Percentiles rank a stretch among this genome's conserved stretches.
These are phyloP conservation scores for Columbina picui DNA, from an alignment of 2,113 vertebrate genomes.

Conservation along the genomic window DNA sequence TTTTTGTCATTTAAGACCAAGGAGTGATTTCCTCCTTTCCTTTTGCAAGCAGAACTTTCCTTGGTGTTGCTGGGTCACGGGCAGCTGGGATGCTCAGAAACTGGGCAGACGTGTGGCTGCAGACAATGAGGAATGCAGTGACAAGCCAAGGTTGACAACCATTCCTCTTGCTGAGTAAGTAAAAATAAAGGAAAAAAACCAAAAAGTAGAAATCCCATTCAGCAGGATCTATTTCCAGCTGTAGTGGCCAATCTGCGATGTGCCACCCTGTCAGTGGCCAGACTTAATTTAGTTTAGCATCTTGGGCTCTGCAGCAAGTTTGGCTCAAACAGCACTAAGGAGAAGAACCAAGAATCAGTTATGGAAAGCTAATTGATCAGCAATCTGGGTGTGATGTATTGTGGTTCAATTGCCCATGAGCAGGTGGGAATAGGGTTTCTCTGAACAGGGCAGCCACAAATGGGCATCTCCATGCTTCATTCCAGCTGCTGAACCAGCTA, in stretches of 20 bases:
- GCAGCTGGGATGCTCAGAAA: no score
- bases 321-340: constrained; percentile 29
- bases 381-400: neutral
- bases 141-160: neutral
- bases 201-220: neutral
- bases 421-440: neutral
- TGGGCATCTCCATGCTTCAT: neutral
- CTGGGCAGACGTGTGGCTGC: no score
- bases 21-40: neutral
- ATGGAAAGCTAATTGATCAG: constrained; percentile 26
- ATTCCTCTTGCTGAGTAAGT: neutral
- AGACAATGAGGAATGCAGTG: neutral
- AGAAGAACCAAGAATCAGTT: constrained; percentile 25
- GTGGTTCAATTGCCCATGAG: neutral
- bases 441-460: neutral
- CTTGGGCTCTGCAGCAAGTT: neutral
- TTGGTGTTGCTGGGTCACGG: neutral
- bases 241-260: neutral
- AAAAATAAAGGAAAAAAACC: neutral
- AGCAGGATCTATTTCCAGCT: neutral
- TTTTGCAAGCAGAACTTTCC: neutral
- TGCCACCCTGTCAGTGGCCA: fast-evolving
- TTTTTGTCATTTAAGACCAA: neutral
- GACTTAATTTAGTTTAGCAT: neutral
- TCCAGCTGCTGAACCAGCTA: neutral